These are phyloP conservation scores for Trachymyrmex septentrionalis DNA, from an alignment of 1,140 invertebrate genomes.

Conservation along the genomic window DNA sequence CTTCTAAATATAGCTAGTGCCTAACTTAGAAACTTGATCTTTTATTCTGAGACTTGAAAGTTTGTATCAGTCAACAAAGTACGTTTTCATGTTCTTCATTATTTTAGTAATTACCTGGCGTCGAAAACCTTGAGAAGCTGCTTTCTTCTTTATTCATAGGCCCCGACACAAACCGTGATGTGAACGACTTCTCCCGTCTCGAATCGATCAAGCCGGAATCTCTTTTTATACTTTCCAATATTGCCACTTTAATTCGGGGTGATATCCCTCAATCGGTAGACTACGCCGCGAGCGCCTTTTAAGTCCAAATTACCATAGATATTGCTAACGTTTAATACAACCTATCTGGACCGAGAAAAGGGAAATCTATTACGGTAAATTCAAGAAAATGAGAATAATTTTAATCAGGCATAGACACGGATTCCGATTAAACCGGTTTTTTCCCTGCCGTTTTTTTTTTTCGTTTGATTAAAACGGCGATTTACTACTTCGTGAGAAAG, in stretches of 20 bases:
- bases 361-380: conserved; percentile 17
- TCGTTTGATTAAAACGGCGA: conserved; percentile 2
- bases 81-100: conserved; percentile 42
- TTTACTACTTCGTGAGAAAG: conserved; percentile 1
- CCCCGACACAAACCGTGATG: neutral
- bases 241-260: conserved; percentile 36
- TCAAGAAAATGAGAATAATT: conserved; percentile 39
- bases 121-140: neutral
- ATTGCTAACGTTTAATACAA: conserved; percentile 64
- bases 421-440: conserved; percentile 16
- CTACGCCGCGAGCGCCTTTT: conserved; percentile 13
- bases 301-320: conserved; percentile 64
- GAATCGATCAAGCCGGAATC: conserved; percentile 37
- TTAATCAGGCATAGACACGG: conserved; percentile 15
- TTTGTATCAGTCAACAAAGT: neutral
- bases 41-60: conserved; percentile 14
- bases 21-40: conserved; percentile 25
- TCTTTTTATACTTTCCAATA: conserved; percentile 52
- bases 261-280: conserved; percentile 27
- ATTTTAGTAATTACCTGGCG: neutral
- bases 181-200: conserved; percentile 38
- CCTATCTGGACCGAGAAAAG: neutral
- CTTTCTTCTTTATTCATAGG: conserved; percentile 3
- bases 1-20: conserved; percentile 18
- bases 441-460: neutral